A percentile compares a stretch with the other conserved stretches of the same genome.
These are phyloP conservation scores for Oopsacas minuta DNA, from an alignment of 37 sponge, comb jelly and placozoan genomes.

Conservation along the genomic window DNA sequence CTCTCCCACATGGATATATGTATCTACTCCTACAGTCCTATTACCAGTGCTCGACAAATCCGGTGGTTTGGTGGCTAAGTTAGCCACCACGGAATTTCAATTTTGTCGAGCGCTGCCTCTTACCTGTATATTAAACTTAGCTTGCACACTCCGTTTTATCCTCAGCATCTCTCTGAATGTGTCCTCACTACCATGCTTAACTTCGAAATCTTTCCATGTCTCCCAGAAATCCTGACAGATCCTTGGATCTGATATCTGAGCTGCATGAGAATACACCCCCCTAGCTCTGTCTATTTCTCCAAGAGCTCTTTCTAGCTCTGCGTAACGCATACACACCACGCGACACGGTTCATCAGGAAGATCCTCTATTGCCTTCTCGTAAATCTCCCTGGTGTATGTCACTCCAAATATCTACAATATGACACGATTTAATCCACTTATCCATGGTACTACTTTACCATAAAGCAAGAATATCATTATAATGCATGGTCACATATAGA, in stretches of 20 bases:
- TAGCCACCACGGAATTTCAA: too few species aligned
- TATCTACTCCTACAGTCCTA: too few species aligned
- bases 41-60: too few species aligned
- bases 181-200: slow-evolving; percentile 94
- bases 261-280: slow-evolving; percentile 71
- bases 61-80: too few species aligned
- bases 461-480: not conserved
- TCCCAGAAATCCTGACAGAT: slow-evolving; percentile 68
- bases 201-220: slow-evolving; percentile 96
- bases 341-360: slow-evolving; percentile 61
- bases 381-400: slow-evolving; percentile 89
- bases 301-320: slow-evolving; percentile 82
- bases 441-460: not conserved
- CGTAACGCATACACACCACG: slow-evolving; percentile 76
- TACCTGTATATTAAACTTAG: slow-evolving; percentile 88
- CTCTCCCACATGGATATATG: too few species aligned
- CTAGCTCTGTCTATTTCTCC: slow-evolving; percentile 94
- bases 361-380: slow-evolving; percentile 85
- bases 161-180: slow-evolving; percentile 97
- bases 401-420: slow-evolving; percentile 54
- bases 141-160: slow-evolving; percentile 92
- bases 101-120: too few species aligned
- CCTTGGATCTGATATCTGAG: slow-evolving; percentile 92
- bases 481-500: not conserved
- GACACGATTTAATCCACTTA: not conserved